Conservation (phyloP, 2,113 vertebrate species). For the Rutilus rutilus region DNA sequence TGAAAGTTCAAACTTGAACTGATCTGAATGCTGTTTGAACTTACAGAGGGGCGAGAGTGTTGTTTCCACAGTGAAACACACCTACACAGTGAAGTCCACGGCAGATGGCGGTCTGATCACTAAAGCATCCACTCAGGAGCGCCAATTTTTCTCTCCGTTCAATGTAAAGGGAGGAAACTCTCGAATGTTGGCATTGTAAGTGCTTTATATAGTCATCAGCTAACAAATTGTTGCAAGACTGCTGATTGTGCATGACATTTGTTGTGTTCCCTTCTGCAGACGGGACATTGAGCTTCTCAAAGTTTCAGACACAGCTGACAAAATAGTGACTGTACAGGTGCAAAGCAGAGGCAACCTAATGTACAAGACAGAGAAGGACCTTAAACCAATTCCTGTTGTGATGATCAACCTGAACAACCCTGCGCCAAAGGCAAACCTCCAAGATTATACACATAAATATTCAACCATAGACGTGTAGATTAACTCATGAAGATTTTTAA, state of each 20-base stretch:
- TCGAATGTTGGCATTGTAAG: conserved; percentile 72
- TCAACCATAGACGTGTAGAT: neutral
- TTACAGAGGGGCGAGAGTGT: conserved; percentile 72
- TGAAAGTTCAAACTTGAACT: neutral
- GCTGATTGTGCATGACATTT: neutral
- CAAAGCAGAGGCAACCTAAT: conserved; percentile 71
- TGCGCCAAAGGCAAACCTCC: conserved; percentile 71
- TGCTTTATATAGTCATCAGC: neutral
- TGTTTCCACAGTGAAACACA: conserved; percentile 66
- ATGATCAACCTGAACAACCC: conserved; percentile 73
- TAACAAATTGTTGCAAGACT: neutral
- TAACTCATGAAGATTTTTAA: neutral
- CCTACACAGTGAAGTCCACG: conserved; percentile 70
- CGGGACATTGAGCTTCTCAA: conserved; percentile 74
- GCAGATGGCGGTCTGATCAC: conserved; percentile 71
- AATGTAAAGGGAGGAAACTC: conserved; percentile 76
- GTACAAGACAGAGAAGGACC: conserved; percentile 65
- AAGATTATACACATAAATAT: neutral
- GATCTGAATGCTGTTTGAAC: neutral
- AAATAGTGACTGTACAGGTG: conserved; percentile 41
- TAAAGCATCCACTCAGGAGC: conserved; percentile 67
- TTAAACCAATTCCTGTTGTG: conserved; percentile 71
- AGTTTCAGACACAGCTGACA: conserved; percentile 63
- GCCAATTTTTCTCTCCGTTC: conserved; percentile 73
- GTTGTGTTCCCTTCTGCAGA: conserved; percentile 62